These are phyloP conservation scores for Morbakka virulenta DNA, from an alignment of 30 jellyfish, hydroid and myxozoan genomes.

Conservation along the genomic window DNA sequence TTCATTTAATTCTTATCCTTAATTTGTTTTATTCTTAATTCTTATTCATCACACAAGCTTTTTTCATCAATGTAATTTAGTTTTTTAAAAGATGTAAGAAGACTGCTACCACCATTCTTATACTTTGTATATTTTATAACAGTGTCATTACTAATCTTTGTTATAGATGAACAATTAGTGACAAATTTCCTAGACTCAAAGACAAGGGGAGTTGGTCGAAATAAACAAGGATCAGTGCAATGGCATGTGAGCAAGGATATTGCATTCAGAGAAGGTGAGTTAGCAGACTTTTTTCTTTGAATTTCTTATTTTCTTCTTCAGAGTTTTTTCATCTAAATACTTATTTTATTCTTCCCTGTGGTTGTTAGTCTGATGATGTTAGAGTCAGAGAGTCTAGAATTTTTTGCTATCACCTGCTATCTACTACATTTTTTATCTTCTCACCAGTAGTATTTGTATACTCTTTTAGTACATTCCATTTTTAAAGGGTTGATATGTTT, in stretches of 20 bases:
- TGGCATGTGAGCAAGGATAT: conserved; percentile 74
- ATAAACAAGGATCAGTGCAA: conserved; percentile 58
- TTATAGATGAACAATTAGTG: conserved; percentile 55
- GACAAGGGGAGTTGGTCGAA: conserved; percentile 72
- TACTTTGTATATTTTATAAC: no score
- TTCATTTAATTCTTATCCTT: no score
- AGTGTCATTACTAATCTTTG: not conserved
- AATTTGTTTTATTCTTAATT: not conserved
- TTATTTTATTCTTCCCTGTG: no score
- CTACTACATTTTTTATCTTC: no score
- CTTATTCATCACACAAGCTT: not conserved
- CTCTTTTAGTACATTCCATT: no score
- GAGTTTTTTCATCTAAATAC: no score
- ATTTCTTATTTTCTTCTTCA: not conserved
- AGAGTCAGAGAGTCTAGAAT: no score
- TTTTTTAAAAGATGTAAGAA: not conserved
- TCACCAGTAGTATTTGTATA: no score
- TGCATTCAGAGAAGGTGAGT: conserved; percentile 68
- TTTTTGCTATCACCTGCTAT: no score
- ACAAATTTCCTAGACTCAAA: conserved; percentile 63
- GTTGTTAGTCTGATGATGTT: no score
- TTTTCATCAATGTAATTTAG: not conserved
- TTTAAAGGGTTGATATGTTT: no score
- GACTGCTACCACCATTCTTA: not conserved
- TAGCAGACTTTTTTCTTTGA: not conserved